These are phyloP conservation scores for Xestia ashworthii DNA, from an alignment of 2,888 invertebrate genomes.

Conservation along the genomic window DNA sequence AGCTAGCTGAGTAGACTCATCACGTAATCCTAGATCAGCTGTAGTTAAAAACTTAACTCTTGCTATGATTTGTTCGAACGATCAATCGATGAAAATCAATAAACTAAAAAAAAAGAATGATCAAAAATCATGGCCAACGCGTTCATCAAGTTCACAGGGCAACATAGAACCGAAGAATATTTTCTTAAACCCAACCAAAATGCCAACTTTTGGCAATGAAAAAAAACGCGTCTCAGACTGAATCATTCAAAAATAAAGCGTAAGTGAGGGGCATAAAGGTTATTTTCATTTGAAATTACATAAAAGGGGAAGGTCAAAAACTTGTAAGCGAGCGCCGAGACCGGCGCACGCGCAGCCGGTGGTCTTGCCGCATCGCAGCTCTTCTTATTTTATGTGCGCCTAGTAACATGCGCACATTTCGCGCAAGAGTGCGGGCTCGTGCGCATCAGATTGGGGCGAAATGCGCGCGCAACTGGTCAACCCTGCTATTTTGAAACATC, in stretches of 20 bases:
- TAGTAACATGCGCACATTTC: constrained; percentile 89
- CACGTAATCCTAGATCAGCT: constrained; percentile 6
- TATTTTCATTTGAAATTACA: constrained; percentile 42
- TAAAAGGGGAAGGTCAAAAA: constrained; percentile 12
- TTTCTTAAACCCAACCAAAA: constrained; percentile 43
- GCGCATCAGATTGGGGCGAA: constrained; percentile 82
- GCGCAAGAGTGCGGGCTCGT: constrained; percentile 87
- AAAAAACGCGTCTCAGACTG: constrained; percentile 1
- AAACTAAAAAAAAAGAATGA: constrained; percentile 70
- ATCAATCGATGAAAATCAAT: constrained; percentile 46
- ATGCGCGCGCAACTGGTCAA: constrained; percentile 78
- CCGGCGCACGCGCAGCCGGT: constrained; percentile 62
- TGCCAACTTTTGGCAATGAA: constrained; percentile 42
- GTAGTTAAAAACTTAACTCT: neutral
- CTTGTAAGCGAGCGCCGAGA: constrained; percentile 48
- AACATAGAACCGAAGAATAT: constrained; percentile 74
- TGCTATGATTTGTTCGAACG: constrained; percentile 14
- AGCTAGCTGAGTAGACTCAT: neutral
- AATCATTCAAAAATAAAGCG: constrained; percentile 37
- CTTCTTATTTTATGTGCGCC: constrained; percentile 74
- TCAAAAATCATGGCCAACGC: constrained; percentile 85
- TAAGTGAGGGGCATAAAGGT: rapidly evolving
- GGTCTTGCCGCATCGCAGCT: constrained; percentile 47
- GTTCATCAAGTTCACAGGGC: constrained; percentile 84
- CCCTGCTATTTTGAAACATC: constrained; percentile 17